Evolutionary conservation across 92 coral and sea anemone species (phyloP), one percentile per base, ranked within the genome.

Genomic region (Phenganax subtilis): DNA sequence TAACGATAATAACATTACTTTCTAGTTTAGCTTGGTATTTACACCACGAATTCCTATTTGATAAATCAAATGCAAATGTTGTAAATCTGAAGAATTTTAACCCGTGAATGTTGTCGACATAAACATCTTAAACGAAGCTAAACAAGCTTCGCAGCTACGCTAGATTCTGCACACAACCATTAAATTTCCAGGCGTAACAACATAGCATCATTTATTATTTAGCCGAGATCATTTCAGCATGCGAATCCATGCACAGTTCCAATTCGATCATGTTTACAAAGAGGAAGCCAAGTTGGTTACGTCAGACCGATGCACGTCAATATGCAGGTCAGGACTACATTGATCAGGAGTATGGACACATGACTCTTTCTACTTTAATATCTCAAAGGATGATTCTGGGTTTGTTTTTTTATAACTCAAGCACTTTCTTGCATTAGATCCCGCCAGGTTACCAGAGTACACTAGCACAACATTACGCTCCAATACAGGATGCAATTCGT

Each of bases 401-500:
- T 59, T 37, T 37, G 47, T 37, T 37, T 37, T 5, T 5, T 61
- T 15, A 61, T 15, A 28, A 28, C 67, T 6, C 7, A 12, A 14
- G 1, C 31, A 6, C 55, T 27, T 55, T 55, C 11, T 12, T 17
- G 15, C 17, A 31, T 31, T 62, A 79, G 74, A 52, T 79, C 7
- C 47, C 52, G 83, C 73, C 73, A 8, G 83, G 83, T 10, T 63
- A 79, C 56, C 83, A 47, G 51, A 79, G 65, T 54, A 64, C 72
- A 51, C 47, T 63, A 30, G 74, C 73, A 64, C 73, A 52, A 62
- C 62, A 67, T 10, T 79, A 65, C 62, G 52, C 65, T 14, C 83
- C 83, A 11, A 65, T 79, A 73, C 29, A 57, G 20, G 83, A 79
- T 6, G 29, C 65, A 9, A 79, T 79, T 79, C 83, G 83, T 62